Conservation (phyloP, 2,113 vertebrate genomes). For the Cololabis saira region DNA sequence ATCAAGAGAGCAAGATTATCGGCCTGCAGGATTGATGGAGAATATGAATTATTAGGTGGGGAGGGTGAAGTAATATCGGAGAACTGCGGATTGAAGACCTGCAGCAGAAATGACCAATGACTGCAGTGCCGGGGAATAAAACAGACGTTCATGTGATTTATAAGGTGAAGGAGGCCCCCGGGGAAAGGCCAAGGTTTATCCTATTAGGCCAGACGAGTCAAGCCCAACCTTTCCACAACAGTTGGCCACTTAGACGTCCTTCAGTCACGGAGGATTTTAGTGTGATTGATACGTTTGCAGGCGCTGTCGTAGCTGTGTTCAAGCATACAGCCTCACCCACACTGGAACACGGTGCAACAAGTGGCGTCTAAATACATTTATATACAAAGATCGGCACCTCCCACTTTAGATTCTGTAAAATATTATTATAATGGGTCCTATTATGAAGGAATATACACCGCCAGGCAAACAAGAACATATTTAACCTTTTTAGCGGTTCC, state of each 20-base stretch:
- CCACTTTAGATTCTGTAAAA: too few species aligned
- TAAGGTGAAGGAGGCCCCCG: constrained; percentile 50
- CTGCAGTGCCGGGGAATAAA: constrained; percentile 56
- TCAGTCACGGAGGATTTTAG: constrained; percentile 49
- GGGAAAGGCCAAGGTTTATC: constrained; percentile 67
- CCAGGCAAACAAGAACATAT: too few species aligned
- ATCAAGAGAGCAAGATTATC: constrained; percentile 56
- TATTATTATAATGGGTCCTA: too few species aligned
- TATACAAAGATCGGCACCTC: too few species aligned
- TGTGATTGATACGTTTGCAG: constrained; percentile 58
- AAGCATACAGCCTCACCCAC: background rate
- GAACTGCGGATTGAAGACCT: constrained; percentile 52
- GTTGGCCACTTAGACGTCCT: constrained; percentile 43
- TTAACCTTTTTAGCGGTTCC: too few species aligned
- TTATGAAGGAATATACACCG: too few species aligned
- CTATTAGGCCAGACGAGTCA: constrained; percentile 56
- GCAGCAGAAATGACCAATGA: constrained; percentile 70
- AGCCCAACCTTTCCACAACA: constrained; percentile 53
- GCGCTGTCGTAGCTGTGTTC: constrained; percentile 10
- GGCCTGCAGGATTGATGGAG: constrained; percentile 62
- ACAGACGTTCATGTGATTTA: constrained; percentile 71
- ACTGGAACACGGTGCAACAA: background rate
- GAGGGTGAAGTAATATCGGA: constrained; percentile 62
- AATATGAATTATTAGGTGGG: constrained; percentile 71
- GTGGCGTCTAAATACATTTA: too few species aligned